Base-by-base conservation (phyloP, 2,888 invertebrate species). In the Troilus luridus region DNA sequence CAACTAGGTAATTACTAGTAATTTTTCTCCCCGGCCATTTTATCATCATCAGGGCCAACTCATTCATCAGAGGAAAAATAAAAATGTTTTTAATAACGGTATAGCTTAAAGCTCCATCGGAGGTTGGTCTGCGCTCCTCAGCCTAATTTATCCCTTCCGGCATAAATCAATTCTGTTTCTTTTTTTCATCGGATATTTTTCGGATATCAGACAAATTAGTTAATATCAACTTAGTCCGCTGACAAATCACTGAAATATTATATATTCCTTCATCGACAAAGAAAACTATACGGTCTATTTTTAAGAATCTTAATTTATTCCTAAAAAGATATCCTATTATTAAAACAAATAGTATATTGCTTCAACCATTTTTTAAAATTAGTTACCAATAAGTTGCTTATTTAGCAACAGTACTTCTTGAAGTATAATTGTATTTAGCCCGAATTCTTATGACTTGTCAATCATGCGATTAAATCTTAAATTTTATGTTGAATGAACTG, bases 1-100 rank as follows among this genome's bases (percentile, higher is more conserved):
- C 85, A 85, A 85, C 85, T 85, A 41, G 85, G 85, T 85, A 85
- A 85, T 85, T 85, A 85, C 56, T n/a, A n/a, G 85, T 85, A 56
- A 85, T 85, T 85, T n/a, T 85, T 85, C 85, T 85, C n/a, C 85
- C n/a, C 56, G 56, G 21, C 56, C 56, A 85, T 85, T 85, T 85
- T 85, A 58, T 85, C 85, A 85, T 85, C 85, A 85, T 56, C 85
- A 85, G n/a, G 56, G 85, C 19, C 67, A 54, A 81, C 21, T n/a
- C 56, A 85, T 85, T 58, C 41, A 81, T 81, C 81, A 81, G 56
- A 81, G 21, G 41, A 77, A 77, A 41, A 77, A 67, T 24, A 41
- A 77, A 77, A 77, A 77, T 2, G 72, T 77, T 77, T 67, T 77
- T 77, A 77, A 77, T 77, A 77, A 77, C 72, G 27, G 27, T 77